Evolutionary conservation across 1,140 invertebrate species (phyloP), one percentile per base, ranked within the genome.

Genomic region (Drosophila virilis): DNA sequence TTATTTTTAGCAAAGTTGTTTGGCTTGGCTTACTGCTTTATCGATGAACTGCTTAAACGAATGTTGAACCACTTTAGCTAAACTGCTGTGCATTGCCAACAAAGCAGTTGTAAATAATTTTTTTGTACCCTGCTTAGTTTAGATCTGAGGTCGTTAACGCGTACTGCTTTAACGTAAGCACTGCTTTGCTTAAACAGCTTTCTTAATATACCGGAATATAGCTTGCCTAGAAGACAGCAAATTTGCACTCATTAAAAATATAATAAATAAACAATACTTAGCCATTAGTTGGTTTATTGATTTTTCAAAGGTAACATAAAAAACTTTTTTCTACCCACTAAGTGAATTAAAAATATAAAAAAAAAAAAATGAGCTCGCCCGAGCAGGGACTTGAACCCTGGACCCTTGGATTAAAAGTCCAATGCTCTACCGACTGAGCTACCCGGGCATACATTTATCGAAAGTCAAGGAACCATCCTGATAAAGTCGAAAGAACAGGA

Each of bases 331-430:
- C 7, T 12, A 42, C 8, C 6, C 1, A 38, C 17, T 17, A 17
- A 17, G n/a, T 55, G n/a, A 45, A 43, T 2, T 15, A 15, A 59
- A 60, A 58, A 48, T 6, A n/a, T 48, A 12, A 50, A 43, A 58
- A 73, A 28, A 48, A 48, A 6, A 6, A 0, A n/a, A n/a, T n/a
- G 0, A 6, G 6, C 35, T n/a, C 95, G 95, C 95, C 95, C 95
- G 95, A 95, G 95, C 95, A 95, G 95, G 95, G 95, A 95, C 94
- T 95, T 94, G 95, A 95, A 95, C 95, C 94, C 94, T 95, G 94
- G 94, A 95, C 95, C 95, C 94, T 95, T 95, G 95, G 94, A 95
- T 95, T 95, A 95, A 95, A 95, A 95, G 94, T 95, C 94, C 95
- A 95, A 95, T 95, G 95, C 95, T 95, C 94, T 95, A 95, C 95